Evolutionary conservation across 2,797 vertebrate genomes (phyloP).

Genomic region (Rhincodon typus): DNA sequence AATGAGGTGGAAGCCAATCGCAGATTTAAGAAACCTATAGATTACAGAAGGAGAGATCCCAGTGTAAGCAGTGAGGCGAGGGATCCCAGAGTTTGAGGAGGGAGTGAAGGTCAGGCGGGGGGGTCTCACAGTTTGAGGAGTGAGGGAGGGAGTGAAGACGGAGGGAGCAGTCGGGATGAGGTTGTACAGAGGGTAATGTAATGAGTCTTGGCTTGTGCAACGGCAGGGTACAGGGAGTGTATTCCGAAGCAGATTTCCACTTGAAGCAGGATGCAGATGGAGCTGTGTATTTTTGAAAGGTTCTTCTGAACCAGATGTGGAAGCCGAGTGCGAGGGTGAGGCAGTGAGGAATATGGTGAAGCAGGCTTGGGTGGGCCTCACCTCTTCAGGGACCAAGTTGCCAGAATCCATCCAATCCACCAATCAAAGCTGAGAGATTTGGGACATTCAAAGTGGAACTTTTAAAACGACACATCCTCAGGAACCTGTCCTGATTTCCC

Average conservation of each 20-base stretch:
- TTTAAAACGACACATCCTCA: not conserved
- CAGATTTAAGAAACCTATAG: not conserved
- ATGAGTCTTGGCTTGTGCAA: not conserved
- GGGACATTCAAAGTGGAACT: not conserved
- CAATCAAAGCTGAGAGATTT: too few species aligned
- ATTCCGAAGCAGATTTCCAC: not conserved
- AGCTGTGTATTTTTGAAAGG: not conserved
- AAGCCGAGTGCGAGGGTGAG: rapidly evolving
- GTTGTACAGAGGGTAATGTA: not conserved
- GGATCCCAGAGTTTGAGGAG: too few species aligned
- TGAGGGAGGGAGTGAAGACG: too few species aligned
- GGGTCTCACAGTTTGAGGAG: too few species aligned
- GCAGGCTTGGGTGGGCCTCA: not conserved
- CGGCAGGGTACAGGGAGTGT: not conserved
- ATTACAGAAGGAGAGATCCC: not conserved
- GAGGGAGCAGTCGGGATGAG: too few species aligned
- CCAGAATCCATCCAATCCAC: not conserved
- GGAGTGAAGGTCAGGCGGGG: not conserved
- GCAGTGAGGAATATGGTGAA: not conserved
- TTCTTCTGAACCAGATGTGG: not conserved
- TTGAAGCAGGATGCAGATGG: not conserved
- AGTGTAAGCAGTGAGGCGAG: not conserved
- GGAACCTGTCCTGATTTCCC: not conserved
- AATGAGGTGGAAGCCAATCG: not conserved
- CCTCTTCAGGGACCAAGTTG: not conserved